These are phyloP conservation scores for Teleogryllus occipitalis DNA, from an alignment of 1,140 invertebrate species.

Conservation along the genomic window DNA sequence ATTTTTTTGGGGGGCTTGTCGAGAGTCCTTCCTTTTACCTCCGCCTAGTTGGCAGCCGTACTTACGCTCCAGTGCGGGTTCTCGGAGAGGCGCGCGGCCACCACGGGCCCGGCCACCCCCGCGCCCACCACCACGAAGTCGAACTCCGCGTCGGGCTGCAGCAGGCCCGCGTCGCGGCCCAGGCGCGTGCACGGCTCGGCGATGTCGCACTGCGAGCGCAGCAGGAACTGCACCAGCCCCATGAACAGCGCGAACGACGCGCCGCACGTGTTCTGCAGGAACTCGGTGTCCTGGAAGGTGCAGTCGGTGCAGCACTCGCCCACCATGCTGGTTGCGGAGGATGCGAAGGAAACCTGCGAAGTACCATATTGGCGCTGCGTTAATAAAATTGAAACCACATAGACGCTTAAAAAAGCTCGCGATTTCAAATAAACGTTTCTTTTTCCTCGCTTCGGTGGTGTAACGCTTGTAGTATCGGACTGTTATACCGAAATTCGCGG, in stretches of 20 bases:
- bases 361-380: too few relatives aligned
- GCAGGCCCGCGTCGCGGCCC: neutral
- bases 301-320: constrained; percentile 26
- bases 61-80: constrained; percentile 18
- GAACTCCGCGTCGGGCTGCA: constrained; percentile 26
- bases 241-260: constrained; percentile 42
- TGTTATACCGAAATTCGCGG: too few relatives aligned
- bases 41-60: too few relatives aligned
- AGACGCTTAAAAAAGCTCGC: too few relatives aligned
- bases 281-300: constrained; percentile 38
- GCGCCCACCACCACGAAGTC: constrained; percentile 47
- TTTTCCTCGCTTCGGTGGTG: too few relatives aligned
- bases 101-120: constrained; percentile 26
- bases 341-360: too few relatives aligned
- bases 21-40: too few relatives aligned
- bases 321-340: neutral
- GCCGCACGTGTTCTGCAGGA: constrained; percentile 34
- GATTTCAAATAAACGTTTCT: too few relatives aligned
- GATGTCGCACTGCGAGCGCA: constrained; percentile 43
- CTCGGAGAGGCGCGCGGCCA: constrained; percentile 26
- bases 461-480: too few relatives aligned
- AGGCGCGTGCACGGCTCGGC: constrained; percentile 40
- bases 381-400: too few relatives aligned
- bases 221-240: constrained; percentile 36
- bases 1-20: too few relatives aligned